Evolutionary conservation across 2,888 invertebrate genomes (phyloP).

Genomic region (Eupithecia dodoneata): DNA sequence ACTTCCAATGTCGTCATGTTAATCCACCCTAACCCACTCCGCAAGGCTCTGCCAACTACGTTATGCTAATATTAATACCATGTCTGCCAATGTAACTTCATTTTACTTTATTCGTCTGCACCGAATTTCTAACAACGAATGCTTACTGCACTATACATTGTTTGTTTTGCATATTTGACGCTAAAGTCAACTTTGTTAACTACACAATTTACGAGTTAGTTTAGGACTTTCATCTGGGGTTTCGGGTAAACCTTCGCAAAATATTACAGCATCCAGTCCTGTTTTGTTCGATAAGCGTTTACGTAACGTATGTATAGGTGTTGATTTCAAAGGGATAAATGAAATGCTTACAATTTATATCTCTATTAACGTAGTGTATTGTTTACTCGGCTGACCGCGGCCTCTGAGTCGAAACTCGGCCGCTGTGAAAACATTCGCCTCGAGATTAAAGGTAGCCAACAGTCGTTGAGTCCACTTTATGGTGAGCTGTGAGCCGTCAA

Average conservation of each 20-base stretch:
- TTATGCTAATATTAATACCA: slow-evolving; percentile 74
- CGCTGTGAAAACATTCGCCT: slow-evolving; percentile 78
- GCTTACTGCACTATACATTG: slow-evolving; percentile 56
- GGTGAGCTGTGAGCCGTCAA: slow-evolving; percentile 49
- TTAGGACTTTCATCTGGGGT: slow-evolving; percentile 62
- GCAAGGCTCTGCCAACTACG: slow-evolving; percentile 57
- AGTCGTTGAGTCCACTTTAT: slow-evolving; percentile 57
- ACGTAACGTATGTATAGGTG: slow-evolving; percentile 63
- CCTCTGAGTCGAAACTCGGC: slow-evolving; percentile 71
- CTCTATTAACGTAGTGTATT: slow-evolving; percentile 81
- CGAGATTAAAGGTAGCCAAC: slow-evolving; percentile 79
- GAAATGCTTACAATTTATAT: slow-evolving; percentile 80
- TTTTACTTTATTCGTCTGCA: slow-evolving; percentile 74
- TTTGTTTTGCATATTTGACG: slow-evolving; percentile 64
- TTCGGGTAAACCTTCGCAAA: slow-evolving; percentile 52
- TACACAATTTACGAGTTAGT: slow-evolving; percentile 52
- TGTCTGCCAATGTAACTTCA: slow-evolving; percentile 61
- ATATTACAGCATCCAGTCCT: slow-evolving; percentile 54
- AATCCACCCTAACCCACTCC: slow-evolving; percentile 34
- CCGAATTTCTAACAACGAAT: slow-evolving; percentile 61
- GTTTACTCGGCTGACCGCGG: slow-evolving; percentile 77
- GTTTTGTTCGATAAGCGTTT: slow-evolving; percentile 65
- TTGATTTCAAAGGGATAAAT: slow-evolving; percentile 79
- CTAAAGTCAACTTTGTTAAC: slow-evolving; percentile 46
- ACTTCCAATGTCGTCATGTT: slow-evolving; percentile 14